A percentile compares a stretch with the other conserved stretches of the same genome.
phyloP scores from a whole-genome alignment of 2,797 vertebrate genomes.

The Discoglossus pictus region DNA sequence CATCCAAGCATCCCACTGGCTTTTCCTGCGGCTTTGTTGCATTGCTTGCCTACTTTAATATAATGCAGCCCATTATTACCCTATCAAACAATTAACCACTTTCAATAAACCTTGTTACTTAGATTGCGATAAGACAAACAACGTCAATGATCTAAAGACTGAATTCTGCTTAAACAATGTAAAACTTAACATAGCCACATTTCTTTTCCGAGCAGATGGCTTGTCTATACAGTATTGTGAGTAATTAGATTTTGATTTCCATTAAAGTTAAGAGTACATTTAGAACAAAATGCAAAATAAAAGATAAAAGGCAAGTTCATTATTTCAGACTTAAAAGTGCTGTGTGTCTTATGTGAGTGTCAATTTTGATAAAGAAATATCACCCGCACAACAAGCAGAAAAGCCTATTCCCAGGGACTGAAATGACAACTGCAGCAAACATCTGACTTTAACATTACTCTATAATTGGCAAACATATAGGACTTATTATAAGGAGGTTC shows the following conservation, averaged over 20 bases:
- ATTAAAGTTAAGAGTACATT: constrained; percentile 45
- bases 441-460: constrained; percentile 22
- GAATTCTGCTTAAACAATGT: constrained; percentile 8
- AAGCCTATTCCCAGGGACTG: constrained; percentile 19
- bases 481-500: background rate
- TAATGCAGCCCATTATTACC: constrained; percentile 23
- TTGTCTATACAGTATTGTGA: constrained; percentile 29
- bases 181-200: constrained; percentile 31
- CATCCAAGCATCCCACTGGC: no score
- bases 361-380: constrained; percentile 33
- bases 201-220: constrained; percentile 38
- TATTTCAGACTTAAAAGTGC: constrained; percentile 33
- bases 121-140: constrained; percentile 15
- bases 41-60: no score
- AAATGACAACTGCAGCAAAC: constrained; percentile 28
- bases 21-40: no score
- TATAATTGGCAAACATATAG: constrained; percentile 35
- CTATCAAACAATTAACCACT: constrained; percentile 20
- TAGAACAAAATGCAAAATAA: constrained; percentile 41
- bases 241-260: constrained; percentile 47
- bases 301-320: constrained; percentile 38
- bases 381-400: constrained; percentile 3
- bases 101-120: constrained; percentile 24
- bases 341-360: constrained; percentile 24
- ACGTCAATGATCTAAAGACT: constrained; percentile 10